phyloP scores from a whole-genome alignment of 1,140 invertebrate genomes.

The Hesperophylax magnus region DNA sequence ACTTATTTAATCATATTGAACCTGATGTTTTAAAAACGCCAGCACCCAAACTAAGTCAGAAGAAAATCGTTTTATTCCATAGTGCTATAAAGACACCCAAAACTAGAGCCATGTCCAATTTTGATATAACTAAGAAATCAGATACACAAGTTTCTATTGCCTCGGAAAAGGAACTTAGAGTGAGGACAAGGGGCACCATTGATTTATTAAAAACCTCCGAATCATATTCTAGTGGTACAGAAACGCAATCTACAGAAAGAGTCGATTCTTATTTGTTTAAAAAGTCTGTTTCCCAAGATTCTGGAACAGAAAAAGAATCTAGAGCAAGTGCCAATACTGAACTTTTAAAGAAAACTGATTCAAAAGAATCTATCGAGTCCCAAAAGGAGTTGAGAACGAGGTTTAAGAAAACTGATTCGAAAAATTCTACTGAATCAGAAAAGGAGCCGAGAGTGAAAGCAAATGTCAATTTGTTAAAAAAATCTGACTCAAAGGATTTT shows the following conservation, averaged over 20 bases:
- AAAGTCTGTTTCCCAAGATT: no score
- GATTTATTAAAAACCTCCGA: neutral
- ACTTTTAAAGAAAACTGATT: no score
- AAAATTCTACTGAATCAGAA: no score
- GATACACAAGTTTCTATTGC: neutral
- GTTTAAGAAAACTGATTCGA: no score
- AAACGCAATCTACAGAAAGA: neutral
- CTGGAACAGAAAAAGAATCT: neutral
- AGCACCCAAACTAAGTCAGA: constrained; percentile 13
- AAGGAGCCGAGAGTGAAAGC: neutral
- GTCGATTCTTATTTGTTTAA: no score
- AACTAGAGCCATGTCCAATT: constrained; percentile 2
- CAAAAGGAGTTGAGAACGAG: no score
- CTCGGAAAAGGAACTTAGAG: neutral
- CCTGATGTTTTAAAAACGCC: neutral
- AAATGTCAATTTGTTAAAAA: neutral
- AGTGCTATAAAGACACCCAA: constrained; percentile 17
- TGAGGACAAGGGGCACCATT: no score
- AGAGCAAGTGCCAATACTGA: neutral
- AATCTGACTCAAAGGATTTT: neutral
- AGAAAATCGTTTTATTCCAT: constrained; percentile 24
- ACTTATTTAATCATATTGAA: neutral
- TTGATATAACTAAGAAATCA: neutral
- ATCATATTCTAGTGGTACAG: neutral
- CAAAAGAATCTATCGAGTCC: no score